Evolutionary conservation across 2,797 vertebrate species (phyloP).

Genomic region (Pristis pectinata): DNA sequence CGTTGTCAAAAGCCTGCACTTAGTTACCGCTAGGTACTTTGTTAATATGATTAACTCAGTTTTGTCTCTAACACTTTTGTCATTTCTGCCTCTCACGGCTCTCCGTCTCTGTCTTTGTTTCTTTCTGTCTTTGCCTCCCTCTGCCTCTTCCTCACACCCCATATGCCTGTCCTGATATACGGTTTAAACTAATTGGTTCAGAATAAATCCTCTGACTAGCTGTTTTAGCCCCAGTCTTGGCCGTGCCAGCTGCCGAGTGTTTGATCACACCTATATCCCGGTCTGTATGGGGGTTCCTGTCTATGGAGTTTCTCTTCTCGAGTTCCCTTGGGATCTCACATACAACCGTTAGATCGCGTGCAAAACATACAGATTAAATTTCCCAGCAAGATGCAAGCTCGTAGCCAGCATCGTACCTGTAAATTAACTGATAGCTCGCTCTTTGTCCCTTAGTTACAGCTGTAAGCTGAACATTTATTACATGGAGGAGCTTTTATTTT

Average conservation of each 20-base stretch:
- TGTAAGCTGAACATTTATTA: constrained; percentile 34
- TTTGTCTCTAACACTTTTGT: background rate
- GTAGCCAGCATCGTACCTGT: constrained; percentile 21
- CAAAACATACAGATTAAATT: constrained; percentile 20
- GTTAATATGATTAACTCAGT: background rate
- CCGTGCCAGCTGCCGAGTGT: constrained; percentile 42
- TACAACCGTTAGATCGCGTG: constrained; percentile 41
- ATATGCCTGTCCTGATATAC: constrained; percentile 36
- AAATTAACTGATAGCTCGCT: constrained; percentile 25
- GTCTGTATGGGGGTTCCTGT: constrained; percentile 44
- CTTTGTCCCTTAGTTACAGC: constrained; percentile 28
- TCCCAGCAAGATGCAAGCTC: constrained; percentile 34
- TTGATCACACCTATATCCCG: constrained; percentile 46
- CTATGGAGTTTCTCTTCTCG: constrained; percentile 42
- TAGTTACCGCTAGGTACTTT: background rate
- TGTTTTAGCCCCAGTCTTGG: constrained; percentile 45
- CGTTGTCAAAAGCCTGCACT: background rate
- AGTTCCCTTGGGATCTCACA: constrained; percentile 40
- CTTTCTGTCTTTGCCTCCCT: constrained; percentile 30
- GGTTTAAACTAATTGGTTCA: constrained; percentile 39
- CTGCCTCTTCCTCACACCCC: constrained; percentile 30
- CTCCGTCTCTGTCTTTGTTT: constrained; percentile 26
- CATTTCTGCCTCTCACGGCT: constrained; percentile 14
- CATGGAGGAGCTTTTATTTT: constrained; percentile 41
- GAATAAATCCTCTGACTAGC: constrained; percentile 39